Evolutionary conservation across 1,140 invertebrate species (phyloP), one percentile per base, ranked within the genome.

Genomic region (Nymphalis io): DNA sequence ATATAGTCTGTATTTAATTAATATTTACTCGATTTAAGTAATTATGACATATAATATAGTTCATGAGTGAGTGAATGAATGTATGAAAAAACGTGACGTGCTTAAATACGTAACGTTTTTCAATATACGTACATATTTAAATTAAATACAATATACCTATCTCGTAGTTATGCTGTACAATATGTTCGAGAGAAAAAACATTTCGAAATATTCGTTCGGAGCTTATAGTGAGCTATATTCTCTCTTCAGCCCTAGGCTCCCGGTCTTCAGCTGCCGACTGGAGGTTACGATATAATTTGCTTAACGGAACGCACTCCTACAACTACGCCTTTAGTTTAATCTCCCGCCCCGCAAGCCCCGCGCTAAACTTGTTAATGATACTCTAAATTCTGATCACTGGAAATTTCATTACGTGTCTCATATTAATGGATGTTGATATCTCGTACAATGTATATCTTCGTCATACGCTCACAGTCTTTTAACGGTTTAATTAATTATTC

Each of bases 201-300:
- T 5, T 3, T 27, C 23, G 23, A 42, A 15, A 42, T 10, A 13
- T 10, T 42, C n/a, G 40, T 42, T 10, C 15, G 10, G 10, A 2
- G 12, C 12, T 15, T 15, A 11, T n/a, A n/a, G n/a, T 11, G n/a
- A 1, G 4, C 12, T 44, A 3, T 44, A n/a, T 44, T 44, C 1
- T 0, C 3, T 13, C 13, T 44, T n/a, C 40, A 44, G 13, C 40
- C 40, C 40, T 44, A 2, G 40, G 11, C n/a, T 15, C 12, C 15
- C 40, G 40, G 15, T 11, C 0, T 10, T 42, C 40, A 12, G 40
- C 15, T n/a, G 40, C 40, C 40, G 13, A 15, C 27, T 40, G 38
- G 33, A 60, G 38, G 16, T 60, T 39, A 60, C 58, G 33, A 39
- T 60, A 60, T 60, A 60, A 60, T 60, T 60, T 60, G 58, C 58